Conservation (phyloP, 2,888 invertebrate species). For the Agrotis exclamationis region DNA sequence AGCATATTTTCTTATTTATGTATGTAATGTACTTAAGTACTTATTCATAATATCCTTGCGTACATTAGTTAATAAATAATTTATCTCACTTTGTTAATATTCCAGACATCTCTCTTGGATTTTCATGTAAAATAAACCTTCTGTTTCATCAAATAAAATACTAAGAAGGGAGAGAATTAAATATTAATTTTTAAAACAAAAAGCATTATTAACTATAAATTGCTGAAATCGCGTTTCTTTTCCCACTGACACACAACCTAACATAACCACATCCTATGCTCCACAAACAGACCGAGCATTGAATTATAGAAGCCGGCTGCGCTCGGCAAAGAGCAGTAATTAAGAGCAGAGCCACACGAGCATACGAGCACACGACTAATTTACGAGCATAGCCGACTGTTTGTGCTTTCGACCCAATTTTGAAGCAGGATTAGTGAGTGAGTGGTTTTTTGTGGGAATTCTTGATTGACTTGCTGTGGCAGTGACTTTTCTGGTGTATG, state of each 20-base stretch:
- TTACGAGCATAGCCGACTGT: slow-evolving; percentile 41
- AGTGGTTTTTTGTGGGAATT: background rate
- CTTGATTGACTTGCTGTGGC: background rate
- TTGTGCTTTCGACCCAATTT: slow-evolving; percentile 22
- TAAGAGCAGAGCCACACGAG: slow-evolving; percentile 37
- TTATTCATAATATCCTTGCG: no score
- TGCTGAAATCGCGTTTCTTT: background rate
- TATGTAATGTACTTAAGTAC: no score
- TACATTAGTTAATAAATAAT: no score
- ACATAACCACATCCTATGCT: slow-evolving; percentile 9
- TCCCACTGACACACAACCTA: background rate
- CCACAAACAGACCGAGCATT: slow-evolving; percentile 36
- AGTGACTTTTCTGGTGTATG: background rate
- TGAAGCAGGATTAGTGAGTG: background rate
- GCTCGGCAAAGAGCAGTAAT: slow-evolving; percentile 43
- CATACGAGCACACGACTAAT: slow-evolving; percentile 42
- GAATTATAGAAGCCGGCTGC: slow-evolving; percentile 53
- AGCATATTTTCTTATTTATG: no score
- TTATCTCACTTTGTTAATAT: no score
- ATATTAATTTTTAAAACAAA: no score
- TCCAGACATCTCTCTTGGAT: no score
- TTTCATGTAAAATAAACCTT: no score
- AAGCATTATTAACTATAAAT: no score
- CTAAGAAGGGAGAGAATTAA: no score
- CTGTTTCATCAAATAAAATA: no score